Base-by-base conservation (phyloP, 2,797 vertebrate genomes). In the Mus spretus region DNA sequence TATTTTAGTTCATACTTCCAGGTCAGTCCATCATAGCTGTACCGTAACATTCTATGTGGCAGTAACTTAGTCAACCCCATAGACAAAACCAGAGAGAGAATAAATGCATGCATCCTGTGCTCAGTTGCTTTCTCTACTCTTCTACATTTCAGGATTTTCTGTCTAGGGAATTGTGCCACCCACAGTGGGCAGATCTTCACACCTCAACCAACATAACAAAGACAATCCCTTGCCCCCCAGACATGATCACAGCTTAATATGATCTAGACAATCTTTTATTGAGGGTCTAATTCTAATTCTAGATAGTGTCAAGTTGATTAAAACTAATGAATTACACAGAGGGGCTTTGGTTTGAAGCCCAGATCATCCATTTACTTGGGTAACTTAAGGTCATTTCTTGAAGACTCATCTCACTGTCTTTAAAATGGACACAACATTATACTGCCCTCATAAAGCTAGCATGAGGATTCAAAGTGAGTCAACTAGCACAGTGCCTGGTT, bases 321-420 rank as follows among this genome's bases (percentile, higher is more conserved):
- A 31, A 88, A 57, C 22, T 74, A 74, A 53, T 70, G 67, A 40
- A 74, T 26, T n/a, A 57, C 67, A 40, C 72, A 75, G 14, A 28
- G 20, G 74, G 50, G 84, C 80, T 75, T 90, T 1, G 22, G 37
- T 72, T 77, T 1, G 10, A 95, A 94, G 57, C 20, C 50, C 31
- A 59, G 40, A 40, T 70, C 34, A 50, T 44, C 59, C 53, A 57
- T 34, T 70, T 96, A 70, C 24, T 20, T 37, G 59, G 53, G 44
- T 47, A 59, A 94, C 12, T 59, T 74, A 78, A 77, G 63, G 34
- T 6, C 6, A 31, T 94, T 94, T 84, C 26, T 94, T 61, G 47
- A 75, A 86, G 79, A 93, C 82, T 96, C 61, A 91, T 74, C 83
- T 22, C 26, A 70, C 79, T 34, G 15, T 61, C 70, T 89, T 14